Percentiles rank a stretch among this genome's conserved stretches.
Conservation (phyloP, 2,888 invertebrate species). For the Isoperla grammatica region DNA sequence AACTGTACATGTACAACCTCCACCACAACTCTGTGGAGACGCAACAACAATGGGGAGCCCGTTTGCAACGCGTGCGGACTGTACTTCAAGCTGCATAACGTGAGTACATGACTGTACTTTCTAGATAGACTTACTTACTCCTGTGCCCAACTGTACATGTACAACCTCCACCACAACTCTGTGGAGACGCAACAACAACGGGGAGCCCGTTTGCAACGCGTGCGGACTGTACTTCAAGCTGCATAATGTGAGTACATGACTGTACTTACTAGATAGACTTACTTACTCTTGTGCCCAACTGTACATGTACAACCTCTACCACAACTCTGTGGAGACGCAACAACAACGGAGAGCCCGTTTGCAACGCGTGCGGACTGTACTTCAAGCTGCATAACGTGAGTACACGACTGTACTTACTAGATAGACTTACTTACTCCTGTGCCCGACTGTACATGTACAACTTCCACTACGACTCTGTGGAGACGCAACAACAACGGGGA, state of each 20-base stretch:
- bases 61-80: constrained; percentile 82
- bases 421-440: too few relatives aligned
- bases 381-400: constrained; percentile 77
- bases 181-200: constrained; percentile 48
- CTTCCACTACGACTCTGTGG: constrained; percentile 89
- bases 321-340: constrained; percentile 61
- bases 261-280: too few relatives aligned
- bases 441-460: too few relatives aligned
- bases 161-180: constrained; percentile 25
- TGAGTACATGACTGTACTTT: too few relatives aligned
- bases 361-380: constrained; percentile 67
- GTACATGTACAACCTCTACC: constrained; percentile 37
- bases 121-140: too few relatives aligned
- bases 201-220: constrained; percentile 60
- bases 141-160: constrained; percentile 39
- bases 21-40: constrained; percentile 74
- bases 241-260: constrained; percentile 59
- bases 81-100: constrained; percentile 61
- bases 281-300: too few relatives aligned
- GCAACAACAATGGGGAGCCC: constrained; percentile 81
- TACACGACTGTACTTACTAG: too few relatives aligned
- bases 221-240: constrained; percentile 72
- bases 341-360: constrained; percentile 57
- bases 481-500: constrained; percentile 94
- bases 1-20: constrained; percentile 59